phyloP scores from a whole-genome alignment of 2,113 vertebrate genomes.

The Tachysurus vachellii region DNA sequence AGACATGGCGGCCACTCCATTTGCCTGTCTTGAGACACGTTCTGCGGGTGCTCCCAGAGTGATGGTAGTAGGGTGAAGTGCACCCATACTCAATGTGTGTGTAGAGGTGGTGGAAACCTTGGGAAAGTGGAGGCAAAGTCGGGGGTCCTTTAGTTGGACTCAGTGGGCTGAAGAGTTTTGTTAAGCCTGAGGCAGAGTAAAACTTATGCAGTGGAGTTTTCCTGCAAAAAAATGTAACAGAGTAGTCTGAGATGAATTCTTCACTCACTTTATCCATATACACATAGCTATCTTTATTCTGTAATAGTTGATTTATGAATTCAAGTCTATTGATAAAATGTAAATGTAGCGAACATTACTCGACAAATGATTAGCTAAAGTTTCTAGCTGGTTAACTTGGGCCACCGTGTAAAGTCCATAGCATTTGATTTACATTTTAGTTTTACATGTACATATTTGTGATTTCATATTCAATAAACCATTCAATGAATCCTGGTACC shows the following conservation, averaged over 20 bases:
- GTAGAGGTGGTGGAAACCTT: slow-evolving; percentile 89
- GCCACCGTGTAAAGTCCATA: background rate
- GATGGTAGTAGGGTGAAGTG: slow-evolving; percentile 86
- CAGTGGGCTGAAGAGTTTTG: slow-evolving; percentile 67
- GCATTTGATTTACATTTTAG: background rate
- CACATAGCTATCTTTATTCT: background rate
- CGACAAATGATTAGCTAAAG: background rate
- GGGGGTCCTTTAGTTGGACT: slow-evolving; percentile 79
- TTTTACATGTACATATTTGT: too few species aligned
- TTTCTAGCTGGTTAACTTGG: background rate
- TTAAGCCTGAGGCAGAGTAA: slow-evolving; percentile 79
- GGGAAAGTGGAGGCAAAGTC: slow-evolving; percentile 77
- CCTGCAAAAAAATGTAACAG: slow-evolving; percentile 65
- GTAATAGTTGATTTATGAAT: background rate
- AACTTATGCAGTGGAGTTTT: slow-evolving; percentile 90
- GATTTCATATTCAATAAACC: background rate
- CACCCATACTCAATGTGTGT: slow-evolving; percentile 93
- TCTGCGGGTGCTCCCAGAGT: slow-evolving; percentile 87
- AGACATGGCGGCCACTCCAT: slow-evolving; percentile 94
- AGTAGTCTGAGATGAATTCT: background rate
- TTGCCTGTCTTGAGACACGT: slow-evolving; percentile 95
- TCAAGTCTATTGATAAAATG: background rate
- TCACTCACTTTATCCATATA: background rate
- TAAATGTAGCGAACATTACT: background rate
- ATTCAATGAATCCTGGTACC: background rate